phyloP scores from a whole-genome alignment of 2,888 invertebrate species.

The Dicycla oo region DNA sequence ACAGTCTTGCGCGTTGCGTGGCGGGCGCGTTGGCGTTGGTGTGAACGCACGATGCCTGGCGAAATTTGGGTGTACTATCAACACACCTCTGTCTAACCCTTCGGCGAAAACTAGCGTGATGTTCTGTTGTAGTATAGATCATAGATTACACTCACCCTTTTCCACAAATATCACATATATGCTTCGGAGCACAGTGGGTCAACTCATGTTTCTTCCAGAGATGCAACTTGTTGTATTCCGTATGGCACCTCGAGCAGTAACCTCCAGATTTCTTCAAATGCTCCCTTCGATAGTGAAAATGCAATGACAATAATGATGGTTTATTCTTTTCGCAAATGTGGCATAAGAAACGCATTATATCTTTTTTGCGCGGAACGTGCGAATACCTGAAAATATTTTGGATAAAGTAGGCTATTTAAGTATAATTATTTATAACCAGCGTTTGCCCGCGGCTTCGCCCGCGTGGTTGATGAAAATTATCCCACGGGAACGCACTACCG shows the following conservation, averaged over 20 bases:
- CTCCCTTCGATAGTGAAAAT: constrained; percentile 78
- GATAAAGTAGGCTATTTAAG: too few species aligned
- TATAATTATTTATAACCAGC: too few species aligned
- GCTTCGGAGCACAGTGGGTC: constrained; percentile 62
- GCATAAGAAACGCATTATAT: constrained; percentile 62
- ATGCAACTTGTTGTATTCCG: constrained; percentile 64
- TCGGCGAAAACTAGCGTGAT: not conserved
- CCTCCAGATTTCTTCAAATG: constrained; percentile 77
- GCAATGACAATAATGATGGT: constrained; percentile 57
- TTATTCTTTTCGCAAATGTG: constrained; percentile 69
- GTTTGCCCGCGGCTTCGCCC: too few species aligned
- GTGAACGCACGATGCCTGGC: too few species aligned
- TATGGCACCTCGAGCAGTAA: constrained; percentile 71
- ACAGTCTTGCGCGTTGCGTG: too few species aligned
- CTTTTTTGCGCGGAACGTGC: constrained; percentile 64
- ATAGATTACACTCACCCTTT: constrained; percentile 67
- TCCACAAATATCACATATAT: constrained; percentile 77
- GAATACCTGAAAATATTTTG: constrained; percentile 65
- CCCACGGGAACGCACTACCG: too few species aligned
- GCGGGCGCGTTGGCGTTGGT: too few species aligned
- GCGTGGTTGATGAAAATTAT: too few species aligned
- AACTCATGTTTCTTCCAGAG: constrained; percentile 72
- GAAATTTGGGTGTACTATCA: not conserved
- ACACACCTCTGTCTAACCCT: not conserved
- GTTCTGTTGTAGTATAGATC: not conserved